These are phyloP conservation scores for Neodiprion fabricii DNA, from an alignment of 1,140 invertebrate genomes.

Conservation along the genomic window DNA sequence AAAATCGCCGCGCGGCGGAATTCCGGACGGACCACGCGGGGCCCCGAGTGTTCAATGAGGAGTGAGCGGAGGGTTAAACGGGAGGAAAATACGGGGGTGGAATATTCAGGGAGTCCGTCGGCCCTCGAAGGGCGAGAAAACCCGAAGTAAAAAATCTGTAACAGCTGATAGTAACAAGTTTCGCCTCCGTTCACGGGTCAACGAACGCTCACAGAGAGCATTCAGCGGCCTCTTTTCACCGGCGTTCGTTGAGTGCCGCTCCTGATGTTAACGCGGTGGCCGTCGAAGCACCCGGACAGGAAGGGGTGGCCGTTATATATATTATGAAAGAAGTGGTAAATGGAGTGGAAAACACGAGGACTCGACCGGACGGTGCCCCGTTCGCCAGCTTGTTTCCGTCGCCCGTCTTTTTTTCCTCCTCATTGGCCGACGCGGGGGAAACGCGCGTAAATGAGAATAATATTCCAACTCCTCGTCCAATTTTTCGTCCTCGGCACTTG, in stretches of 20 bases:
- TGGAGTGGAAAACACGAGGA: constrained; percentile 41
- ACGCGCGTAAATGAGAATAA: background rate
- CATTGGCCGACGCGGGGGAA: background rate
- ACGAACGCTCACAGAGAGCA: background rate
- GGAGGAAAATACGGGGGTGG: background rate
- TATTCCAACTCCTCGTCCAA: too few relatives aligned
- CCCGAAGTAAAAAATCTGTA: constrained; percentile 15
- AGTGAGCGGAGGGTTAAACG: too few relatives aligned
- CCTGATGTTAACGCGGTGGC: constrained; percentile 12
- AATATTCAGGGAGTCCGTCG: background rate
- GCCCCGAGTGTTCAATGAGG: too few relatives aligned
- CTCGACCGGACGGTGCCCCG: constrained; percentile 23
- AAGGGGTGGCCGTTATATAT: constrained; percentile 23
- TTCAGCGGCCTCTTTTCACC: constrained; percentile 10
- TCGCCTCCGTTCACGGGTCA: background rate
- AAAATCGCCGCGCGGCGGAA: too few relatives aligned
- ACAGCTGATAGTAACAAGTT: constrained; percentile 7
- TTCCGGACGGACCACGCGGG: too few relatives aligned
- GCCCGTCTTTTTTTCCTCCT: background rate
- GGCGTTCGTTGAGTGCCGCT: constrained; percentile 20
- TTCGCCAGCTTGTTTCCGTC: constrained; percentile 33
- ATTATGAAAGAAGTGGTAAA: constrained; percentile 43
- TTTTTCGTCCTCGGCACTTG: too few relatives aligned
- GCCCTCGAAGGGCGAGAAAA: constrained; percentile 23
- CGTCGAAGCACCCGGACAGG: constrained; percentile 5